A percentile compares a stretch with the other conserved stretches of the same genome.
Conservation (phyloP, 92 coral and sea anemone genomes). For the Umimayanthus chanpuru region DNA sequence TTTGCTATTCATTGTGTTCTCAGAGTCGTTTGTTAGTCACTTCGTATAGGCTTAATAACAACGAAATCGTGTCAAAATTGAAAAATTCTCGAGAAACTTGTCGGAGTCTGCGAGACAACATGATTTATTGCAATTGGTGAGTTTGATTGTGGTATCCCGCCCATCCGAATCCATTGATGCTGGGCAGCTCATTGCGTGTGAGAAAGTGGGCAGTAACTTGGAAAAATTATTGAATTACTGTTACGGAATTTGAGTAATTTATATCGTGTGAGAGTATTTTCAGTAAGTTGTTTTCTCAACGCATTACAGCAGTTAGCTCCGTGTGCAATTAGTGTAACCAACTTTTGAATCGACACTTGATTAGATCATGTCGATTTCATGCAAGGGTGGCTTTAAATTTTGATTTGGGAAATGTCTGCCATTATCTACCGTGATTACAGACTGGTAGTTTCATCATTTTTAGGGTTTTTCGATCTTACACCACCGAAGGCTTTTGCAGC, state of each 20-base stretch:
- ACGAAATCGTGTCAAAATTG: not conserved
- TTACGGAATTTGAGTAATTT: slow-evolving; percentile 37
- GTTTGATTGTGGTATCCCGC: not conserved
- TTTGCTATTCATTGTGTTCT: not conserved
- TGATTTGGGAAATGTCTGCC: not conserved
- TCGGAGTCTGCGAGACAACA: not conserved
- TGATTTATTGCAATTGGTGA: not conserved
- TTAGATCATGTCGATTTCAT: slow-evolving; percentile 22
- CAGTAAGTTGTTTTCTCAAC: not conserved
- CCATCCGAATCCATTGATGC: not conserved
- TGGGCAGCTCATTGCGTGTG: slow-evolving; percentile 5
- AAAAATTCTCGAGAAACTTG: not conserved
- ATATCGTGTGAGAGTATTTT: slow-evolving; percentile 3
- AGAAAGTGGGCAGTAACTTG: slow-evolving; percentile 13
- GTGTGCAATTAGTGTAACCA: not conserved
- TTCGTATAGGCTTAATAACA: not conserved
- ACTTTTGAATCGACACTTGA: slow-evolving; percentile 13
- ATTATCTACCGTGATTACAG: not conserved
- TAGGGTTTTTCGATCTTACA: not conserved
- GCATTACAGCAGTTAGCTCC: slow-evolving; percentile 17
- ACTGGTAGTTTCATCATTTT: not conserved
- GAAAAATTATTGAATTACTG: slow-evolving; percentile 39
- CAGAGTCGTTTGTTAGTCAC: not conserved
- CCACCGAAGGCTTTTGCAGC: not conserved
- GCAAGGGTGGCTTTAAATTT: slow-evolving; percentile 2